These are phyloP conservation scores for Siphamia tubifer DNA, from an alignment of 2,113 vertebrate species.

Conservation along the genomic window DNA sequence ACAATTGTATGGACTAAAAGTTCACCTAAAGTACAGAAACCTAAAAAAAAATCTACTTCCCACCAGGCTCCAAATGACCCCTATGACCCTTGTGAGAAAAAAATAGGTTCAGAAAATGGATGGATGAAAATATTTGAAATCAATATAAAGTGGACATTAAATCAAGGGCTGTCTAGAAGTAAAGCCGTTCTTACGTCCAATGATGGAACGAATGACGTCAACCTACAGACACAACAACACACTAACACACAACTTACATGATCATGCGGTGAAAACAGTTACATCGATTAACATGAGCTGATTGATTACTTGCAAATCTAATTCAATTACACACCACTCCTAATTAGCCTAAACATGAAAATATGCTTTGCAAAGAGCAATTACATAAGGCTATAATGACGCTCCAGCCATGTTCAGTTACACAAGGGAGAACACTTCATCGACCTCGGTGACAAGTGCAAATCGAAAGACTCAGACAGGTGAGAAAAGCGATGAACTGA, in stretches of 20 bases:
- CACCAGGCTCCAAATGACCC: too few relatives aligned
- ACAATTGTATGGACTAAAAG: too few relatives aligned
- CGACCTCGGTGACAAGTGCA: neutral
- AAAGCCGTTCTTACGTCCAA: too few relatives aligned
- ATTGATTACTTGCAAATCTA: slow-evolving; percentile 26
- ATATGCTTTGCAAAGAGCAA: slow-evolving; percentile 35
- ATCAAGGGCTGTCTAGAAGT: too few relatives aligned
- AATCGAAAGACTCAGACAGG: neutral
- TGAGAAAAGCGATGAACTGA: neutral
- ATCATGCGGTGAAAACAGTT: neutral
- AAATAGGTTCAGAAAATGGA: too few relatives aligned
- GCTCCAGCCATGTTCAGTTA: slow-evolving; percentile 16
- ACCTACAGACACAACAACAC: neutral
- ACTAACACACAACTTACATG: neutral
- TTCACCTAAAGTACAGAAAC: too few relatives aligned
- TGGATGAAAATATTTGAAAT: too few relatives aligned
- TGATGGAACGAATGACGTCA: too few relatives aligned
- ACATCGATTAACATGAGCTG: slow-evolving; percentile 22
- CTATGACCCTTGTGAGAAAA: too few relatives aligned
- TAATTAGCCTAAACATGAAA: slow-evolving; percentile 41
- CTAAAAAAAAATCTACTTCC: too few relatives aligned
- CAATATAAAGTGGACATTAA: too few relatives aligned
- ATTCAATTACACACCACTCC: slow-evolving; percentile 34
- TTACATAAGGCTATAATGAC: slow-evolving; percentile 22
- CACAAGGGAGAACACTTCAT: neutral